Evolutionary conservation across 2,888 invertebrate species (phyloP).

Genomic region (Lacanobia oleracea): DNA sequence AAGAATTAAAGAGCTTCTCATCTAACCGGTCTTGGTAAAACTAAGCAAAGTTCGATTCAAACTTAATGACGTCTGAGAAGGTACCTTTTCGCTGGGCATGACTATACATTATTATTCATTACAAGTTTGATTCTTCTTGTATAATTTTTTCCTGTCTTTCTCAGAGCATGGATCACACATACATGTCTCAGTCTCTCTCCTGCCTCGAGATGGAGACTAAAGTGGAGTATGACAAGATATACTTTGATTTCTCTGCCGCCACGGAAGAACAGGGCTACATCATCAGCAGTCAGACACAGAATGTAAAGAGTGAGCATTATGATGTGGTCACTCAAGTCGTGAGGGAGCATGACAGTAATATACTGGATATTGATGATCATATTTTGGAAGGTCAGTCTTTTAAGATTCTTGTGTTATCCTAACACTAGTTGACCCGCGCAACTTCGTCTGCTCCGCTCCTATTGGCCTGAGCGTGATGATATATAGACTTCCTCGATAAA

Average conservation of each 20-base stretch:
- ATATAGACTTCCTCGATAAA: no score
- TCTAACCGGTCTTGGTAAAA: no score
- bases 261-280: slow-evolving; percentile 76
- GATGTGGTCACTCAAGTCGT: slow-evolving; percentile 75
- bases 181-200: slow-evolving; percentile 84
- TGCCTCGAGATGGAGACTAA: slow-evolving; percentile 75
- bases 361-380: slow-evolving; percentile 78
- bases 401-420: no score
- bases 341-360: slow-evolving; percentile 71
- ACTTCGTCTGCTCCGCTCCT: no score
- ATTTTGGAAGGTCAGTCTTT: slow-evolving; percentile 77
- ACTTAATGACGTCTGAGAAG: no score
- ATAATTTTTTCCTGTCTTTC: slow-evolving; percentile 25
- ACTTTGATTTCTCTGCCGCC: slow-evolving; percentile 77
- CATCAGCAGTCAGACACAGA: slow-evolving; percentile 60
- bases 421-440: no score
- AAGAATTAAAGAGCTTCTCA: no score
- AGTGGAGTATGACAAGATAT: slow-evolving; percentile 83
- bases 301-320: slow-evolving; percentile 79
- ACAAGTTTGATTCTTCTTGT: no score
- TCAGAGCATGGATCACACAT: slow-evolving; percentile 84
- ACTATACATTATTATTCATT: no score
- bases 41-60: no score
- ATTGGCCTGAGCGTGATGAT: no score
- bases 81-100: no score